Base-by-base conservation (phyloP, 1,140 invertebrate species). In the Magallana gigas region DNA sequence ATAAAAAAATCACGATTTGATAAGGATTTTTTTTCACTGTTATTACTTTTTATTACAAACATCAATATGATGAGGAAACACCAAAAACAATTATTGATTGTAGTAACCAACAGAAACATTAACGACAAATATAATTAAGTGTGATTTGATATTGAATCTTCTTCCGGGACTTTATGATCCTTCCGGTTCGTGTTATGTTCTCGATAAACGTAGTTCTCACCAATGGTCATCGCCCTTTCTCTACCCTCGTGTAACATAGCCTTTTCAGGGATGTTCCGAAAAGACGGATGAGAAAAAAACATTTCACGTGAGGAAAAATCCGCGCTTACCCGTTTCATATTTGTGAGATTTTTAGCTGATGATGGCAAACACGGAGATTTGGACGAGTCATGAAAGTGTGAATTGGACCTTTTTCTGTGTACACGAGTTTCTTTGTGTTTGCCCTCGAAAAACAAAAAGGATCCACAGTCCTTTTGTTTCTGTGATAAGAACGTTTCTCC, bases 381-480 rank as follows among this genome's bases (percentile, higher is more conserved):
- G 36, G 48, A 58, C 36, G 81, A 83, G 11, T 57, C 48, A 11
- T 83, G 81, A 83, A 14, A 83, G 18, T 83, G 81, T 57, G 81
- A 83, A 58, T 83, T 83, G 81, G 81, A 83, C 12, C 48, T 36
- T 29, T 57, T 57, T 83, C 81, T 36, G 81, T 57, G 8, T 83
- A 58, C 14, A n/a, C 36, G 48, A 18, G 18, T n/a, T 7, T 57
- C 57, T 83, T 23, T 83, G 56, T 16, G 9, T 58, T 57, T 83
- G 7, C 84, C 36, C 64, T 90, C 88, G 82, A 90, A 88, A 60
- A 84, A 89, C 8, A 90, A 58, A 85, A 90, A 90, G 62, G 90
- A 90, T 14, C 90, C 90, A 88, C 86, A 89, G 59, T 90, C 90
- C 59, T 84, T 84, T 11, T 18, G 76, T 29, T 11, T 36, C 23